Base-by-base conservation (phyloP, 2,888 invertebrate genomes). In the Ectemnius lituratus region DNA sequence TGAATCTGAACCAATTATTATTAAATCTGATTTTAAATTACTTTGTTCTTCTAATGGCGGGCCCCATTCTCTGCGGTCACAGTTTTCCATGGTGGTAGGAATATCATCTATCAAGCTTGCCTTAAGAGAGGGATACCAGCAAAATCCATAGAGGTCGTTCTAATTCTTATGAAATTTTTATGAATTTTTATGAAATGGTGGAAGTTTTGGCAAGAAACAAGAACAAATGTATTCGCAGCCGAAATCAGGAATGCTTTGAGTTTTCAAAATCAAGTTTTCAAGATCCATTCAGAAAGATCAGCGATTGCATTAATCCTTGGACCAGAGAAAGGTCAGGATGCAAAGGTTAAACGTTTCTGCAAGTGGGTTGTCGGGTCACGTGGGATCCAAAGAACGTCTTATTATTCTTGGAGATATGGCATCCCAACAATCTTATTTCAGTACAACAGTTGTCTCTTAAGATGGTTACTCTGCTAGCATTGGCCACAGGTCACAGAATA, bases 61-160 rank as follows among this genome's bases (percentile, higher is more conserved):
- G 5, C 58, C 59, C 8, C 47, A 58, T 4, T 63, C 57, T 2
- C 18, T 69, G 1, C 47, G 62, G 58, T 2, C 4, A 1, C 56
- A 69, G 8, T 18, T 57, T 59, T 47, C 68, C 62, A 62, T 69
- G 63, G 63, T 69, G 45, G 62, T 47, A 18, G 62, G 47, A 16
- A 28, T 47, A 23, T 69, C 45, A 46, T 59, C 49, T 4, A 27
- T 11, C 45, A 28, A 46, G 68, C 59, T 0, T 69, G 46, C 49
- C 13, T 5, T 28, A 14, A 0, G 14, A 69, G n/a, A 27, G 57
- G 49, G 3, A 37, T 11, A 8, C 37, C 37, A 37, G 37, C 0
- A 4, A 37, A 37, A 37, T 37, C 37, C 37, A 37, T 37, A 37
- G 37, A 37, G 37, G 37, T 37, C 37, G 8, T 37, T 37, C 37